Evolutionary conservation across 2,113 vertebrate species (phyloP).

Genomic region (Larimichthys polyactis): DNA sequence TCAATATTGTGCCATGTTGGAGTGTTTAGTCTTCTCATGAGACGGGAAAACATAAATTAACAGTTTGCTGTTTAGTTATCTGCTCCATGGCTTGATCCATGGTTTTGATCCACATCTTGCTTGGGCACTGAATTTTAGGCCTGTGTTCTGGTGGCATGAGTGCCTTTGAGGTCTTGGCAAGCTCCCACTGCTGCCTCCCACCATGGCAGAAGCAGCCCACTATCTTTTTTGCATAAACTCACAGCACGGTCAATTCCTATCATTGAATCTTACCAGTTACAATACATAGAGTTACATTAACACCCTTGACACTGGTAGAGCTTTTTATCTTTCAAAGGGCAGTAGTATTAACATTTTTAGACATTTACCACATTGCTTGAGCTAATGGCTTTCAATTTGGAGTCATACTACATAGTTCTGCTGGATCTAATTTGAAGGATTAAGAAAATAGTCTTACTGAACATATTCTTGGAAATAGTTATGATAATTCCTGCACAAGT

Average conservation of each 20-base stretch:
- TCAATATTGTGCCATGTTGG: background rate
- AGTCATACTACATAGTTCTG: background rate
- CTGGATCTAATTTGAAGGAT: background rate
- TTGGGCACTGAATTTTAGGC: constrained; percentile 14
- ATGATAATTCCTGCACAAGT: background rate
- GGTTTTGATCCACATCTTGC: constrained; percentile 37
- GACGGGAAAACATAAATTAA: constrained; percentile 17
- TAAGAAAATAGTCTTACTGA: background rate
- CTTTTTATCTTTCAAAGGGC: background rate
- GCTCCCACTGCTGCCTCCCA: constrained; percentile 5
- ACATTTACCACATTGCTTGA: background rate
- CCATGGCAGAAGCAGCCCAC: constrained; percentile 11
- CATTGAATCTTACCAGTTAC: constrained; percentile 1
- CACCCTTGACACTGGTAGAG: background rate
- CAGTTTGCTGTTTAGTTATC: background rate
- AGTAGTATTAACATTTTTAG: background rate
- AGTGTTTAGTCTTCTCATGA: constrained; percentile 16
- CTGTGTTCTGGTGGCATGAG: constrained; percentile 28
- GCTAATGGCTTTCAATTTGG: background rate
- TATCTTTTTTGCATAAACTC: constrained; percentile 22
- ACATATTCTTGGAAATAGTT: background rate
- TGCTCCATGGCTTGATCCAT: constrained; percentile 4
- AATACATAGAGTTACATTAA: background rate
- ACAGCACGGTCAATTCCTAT: background rate
- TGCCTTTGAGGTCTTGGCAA: constrained; percentile 16